A percentile compares a stretch with the other conserved stretches of the same genome.
These are phyloP conservation scores for Acanthis flammea DNA, from an alignment of 2,797 vertebrate genomes.

Conservation along the genomic window DNA sequence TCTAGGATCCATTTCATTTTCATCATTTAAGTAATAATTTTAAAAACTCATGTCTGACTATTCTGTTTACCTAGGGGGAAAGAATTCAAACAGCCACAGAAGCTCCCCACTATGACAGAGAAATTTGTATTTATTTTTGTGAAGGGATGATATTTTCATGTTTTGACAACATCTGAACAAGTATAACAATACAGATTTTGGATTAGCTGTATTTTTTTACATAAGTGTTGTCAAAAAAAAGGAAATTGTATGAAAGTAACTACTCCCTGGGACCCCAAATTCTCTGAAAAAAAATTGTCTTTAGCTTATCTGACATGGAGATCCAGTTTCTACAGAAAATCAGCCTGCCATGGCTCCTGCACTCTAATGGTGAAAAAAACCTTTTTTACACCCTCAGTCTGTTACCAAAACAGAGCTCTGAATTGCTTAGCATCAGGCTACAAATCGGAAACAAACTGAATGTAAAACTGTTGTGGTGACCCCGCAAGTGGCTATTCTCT, in stretches of 20 bases:
- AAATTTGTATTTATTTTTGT: not conserved
- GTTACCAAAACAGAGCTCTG: not conserved
- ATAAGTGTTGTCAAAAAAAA: not conserved
- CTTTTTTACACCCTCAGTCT: not conserved
- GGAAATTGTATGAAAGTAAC: not conserved
- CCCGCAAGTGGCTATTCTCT: not conserved
- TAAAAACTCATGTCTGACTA: not conserved
- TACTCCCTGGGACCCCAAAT: not conserved
- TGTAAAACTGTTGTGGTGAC: not conserved
- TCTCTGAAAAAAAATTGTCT: not conserved
- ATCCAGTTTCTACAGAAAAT: not conserved
- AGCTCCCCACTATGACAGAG: not conserved
- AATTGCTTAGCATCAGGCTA: not conserved
- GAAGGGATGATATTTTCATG: accelerated
- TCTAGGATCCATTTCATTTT: not conserved
- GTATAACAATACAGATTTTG: not conserved
- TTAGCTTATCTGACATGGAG: not conserved
- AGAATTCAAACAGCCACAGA: not conserved
- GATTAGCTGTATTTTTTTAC: not conserved
- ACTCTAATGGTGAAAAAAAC: not conserved
- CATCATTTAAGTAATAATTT: not conserved
- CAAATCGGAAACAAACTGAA: not conserved
- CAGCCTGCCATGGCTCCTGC: not conserved
- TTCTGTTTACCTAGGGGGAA: not conserved
- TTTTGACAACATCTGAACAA: not conserved